phyloP scores from a whole-genome alignment of 2,113 vertebrate genomes.

The Eira barbara region DNA sequence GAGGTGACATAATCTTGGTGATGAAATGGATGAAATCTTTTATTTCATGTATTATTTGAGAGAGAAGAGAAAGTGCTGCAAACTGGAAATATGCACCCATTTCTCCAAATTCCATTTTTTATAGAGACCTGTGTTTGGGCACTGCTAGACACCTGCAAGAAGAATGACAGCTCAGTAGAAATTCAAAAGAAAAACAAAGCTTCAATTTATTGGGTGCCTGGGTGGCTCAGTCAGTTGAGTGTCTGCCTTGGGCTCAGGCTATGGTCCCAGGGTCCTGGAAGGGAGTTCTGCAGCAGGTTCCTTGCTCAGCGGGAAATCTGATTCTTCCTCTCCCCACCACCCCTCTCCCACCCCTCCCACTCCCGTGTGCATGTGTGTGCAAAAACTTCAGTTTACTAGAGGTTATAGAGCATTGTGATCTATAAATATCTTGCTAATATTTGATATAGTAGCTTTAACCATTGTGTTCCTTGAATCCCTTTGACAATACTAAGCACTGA shows the following conservation, averaged over 20 bases:
- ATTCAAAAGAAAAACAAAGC: not conserved
- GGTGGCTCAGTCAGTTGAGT: not conserved
- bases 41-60: not conserved
- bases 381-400: not conserved
- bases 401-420: not conserved
- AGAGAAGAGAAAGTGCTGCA: not conserved
- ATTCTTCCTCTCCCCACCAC: not conserved
- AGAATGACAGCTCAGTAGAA: not conserved
- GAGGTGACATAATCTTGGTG: not conserved
- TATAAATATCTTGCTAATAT: not conserved
- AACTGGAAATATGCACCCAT: not conserved
- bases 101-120: not conserved
- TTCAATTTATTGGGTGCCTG: not conserved
- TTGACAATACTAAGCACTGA: not conserved
- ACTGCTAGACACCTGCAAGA: not conserved
- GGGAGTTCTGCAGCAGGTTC: not conserved
- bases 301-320: not conserved
- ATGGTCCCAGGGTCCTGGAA: not conserved
- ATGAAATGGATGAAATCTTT: not conserved
- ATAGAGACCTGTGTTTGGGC: not conserved
- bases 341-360: rapidly evolving
- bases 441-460: not conserved
- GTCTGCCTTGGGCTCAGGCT: not conserved
- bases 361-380: not conserved
- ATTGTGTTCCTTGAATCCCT: not conserved